Base-by-base conservation (phyloP, 2,888 invertebrate genomes). In the Xylocampa areola region DNA sequence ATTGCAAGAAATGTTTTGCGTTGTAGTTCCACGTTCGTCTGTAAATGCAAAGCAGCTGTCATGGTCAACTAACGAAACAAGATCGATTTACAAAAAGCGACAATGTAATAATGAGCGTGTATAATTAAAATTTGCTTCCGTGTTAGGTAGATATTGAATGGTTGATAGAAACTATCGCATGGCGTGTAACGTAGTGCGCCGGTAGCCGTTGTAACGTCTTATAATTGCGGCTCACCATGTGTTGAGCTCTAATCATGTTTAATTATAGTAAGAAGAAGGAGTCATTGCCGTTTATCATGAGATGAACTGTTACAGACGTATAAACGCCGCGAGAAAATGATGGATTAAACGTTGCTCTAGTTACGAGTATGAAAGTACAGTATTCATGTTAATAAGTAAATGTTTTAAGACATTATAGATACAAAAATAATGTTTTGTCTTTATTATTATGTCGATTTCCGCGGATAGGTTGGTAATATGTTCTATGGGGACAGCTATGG, bases 211-310 rank as follows among this genome's bases (percentile, higher is more conserved):
- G 87, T 88, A 89, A 85, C 87, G 87, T 90, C 88, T 90, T 88
- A 86, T 93, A 92, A 92, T 92, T 92, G 90, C 89, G 58, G 80
- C 85, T 85, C 87, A 82, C 88, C 88, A 92, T 91, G 92, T 92
- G 92, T 88, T 91, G 90, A 91, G 89, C 89, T 88, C 87, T 91
- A 92, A 93, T 92, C 92, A 90, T 89, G 86, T 90, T 90, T 93
- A 93, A 93, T 93, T 92, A 93, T 84, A 88, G 87, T 67, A 52
- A 79, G 81, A 84, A 87, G 84, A 86, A 85, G 88, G 85, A 92
- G 88, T 92, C 93, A 93, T 92, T 93, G 93, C 89, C 76, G 87
- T 87, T 90, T 87, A 90, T 89, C 94, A 93, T 93, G 94, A 91
- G 90, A 94, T 90, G 88, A 92, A 93, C 93, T 90, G 94, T 92